Evolutionary conservation across 2,797 vertebrate genomes (phyloP), one percentile per base, ranked within the genome.

Genomic region (Chloroceryle amazona): DNA sequence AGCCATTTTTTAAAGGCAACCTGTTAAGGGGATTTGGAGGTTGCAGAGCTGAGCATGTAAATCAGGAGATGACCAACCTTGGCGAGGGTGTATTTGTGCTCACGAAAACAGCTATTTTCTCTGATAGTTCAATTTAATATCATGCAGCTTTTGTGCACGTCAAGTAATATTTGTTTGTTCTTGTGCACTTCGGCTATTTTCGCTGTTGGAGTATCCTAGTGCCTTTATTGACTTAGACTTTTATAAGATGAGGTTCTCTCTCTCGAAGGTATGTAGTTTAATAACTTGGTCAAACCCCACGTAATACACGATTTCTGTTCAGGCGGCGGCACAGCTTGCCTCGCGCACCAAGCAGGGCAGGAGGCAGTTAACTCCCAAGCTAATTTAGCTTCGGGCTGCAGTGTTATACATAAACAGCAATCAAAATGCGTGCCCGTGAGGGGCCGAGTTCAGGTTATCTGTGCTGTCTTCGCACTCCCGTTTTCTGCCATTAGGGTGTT

Each of bases 211-310:
- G 74, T 37, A 92, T 70, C 78, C 55, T 12, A 5, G 86, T 88
- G 80, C 80, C 93, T 97, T 97, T 96, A 96, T 97, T 97, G 95
- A 95, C 94, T 96, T 89, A 89, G 96, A 93, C 93, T 95, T 96
- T 89, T 94, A 80, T 96, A 89, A 93, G 94, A 90, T 90, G 91
- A 97, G 86, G 37, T 92, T 94, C 80, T 81, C 60, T 94, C 90
- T 97, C 96, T 96, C 95, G 21, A 92, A 96, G 96, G 96, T 90
- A 73, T 51, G 86, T 75, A 74, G 95, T 96, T 97, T 97, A 97
- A 96, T 96, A 97, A 96, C 93, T 90, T 93, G 96, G 96, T 97
- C 91, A 95, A 85, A 95, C 65, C 21, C 63, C 83, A 74, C 93
- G 74, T 89, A 95, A 96, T 94, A 82, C 80, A 47, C 3, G 65